A percentile compares a stretch with the other conserved stretches of the same genome.
These are phyloP conservation scores for Ara ararauna DNA, from an alignment of 2,797 vertebrate species.

Conservation along the genomic window DNA sequence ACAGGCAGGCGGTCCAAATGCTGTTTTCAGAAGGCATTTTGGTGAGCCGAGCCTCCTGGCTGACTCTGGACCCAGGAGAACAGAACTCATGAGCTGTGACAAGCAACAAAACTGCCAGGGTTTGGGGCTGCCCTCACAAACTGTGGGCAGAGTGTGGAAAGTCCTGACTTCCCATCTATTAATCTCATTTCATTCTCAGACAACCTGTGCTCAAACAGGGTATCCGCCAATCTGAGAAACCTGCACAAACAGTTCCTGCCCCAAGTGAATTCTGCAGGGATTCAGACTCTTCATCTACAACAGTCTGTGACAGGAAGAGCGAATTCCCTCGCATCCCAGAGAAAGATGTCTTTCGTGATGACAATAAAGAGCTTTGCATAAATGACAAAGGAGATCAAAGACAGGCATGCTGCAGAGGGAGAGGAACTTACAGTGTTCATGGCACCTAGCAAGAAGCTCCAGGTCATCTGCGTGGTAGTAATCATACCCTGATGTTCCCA, in stretches of 20 bases:
- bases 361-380: neutral
- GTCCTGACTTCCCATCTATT: neutral
- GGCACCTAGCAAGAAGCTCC: conserved; percentile 90
- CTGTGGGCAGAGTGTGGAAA: neutral
- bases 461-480: conserved; percentile 93
- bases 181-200: neutral
- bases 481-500: conserved; percentile 91
- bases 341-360: neutral
- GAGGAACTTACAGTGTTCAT: conserved; percentile 86
- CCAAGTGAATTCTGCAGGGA: neutral
- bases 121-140: neutral
- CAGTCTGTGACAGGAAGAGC: neutral
- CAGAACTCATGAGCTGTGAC: neutral
- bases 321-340: neutral
- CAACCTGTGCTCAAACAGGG: neutral
- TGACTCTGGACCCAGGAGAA: neutral
- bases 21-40: neutral
- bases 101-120: neutral
- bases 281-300: neutral
- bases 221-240: neutral
- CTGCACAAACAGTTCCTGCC: neutral
- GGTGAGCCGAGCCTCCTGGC: neutral
- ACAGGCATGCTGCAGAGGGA: neutral
- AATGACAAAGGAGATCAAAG: neutral
- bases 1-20: neutral